Evolutionary conservation across 2,113 vertebrate genomes (phyloP), one percentile per base, ranked within the genome.

Genomic region (Sinocyclocheilus rhinocerous): DNA sequence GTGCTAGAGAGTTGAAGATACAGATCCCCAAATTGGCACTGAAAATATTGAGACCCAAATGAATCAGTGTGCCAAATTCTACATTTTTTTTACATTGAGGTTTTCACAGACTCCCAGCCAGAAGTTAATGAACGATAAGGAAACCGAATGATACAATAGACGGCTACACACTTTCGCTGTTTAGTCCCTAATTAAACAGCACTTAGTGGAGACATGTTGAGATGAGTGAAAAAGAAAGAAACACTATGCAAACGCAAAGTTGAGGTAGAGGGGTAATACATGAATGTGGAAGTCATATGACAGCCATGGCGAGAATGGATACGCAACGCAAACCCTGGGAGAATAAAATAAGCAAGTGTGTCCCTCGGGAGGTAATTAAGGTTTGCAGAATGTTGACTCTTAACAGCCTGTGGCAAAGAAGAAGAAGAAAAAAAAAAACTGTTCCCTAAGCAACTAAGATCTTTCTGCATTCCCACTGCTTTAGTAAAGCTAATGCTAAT

Each of bases 351-450:
- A 11, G 63, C 67, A 52, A 78, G 11, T 39, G 76, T 36, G 70
- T 85, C 63, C 86, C 65, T 78, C 5, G 52, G 24, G 76, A 85
- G 67, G 39, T 80, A 86, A 87, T 87, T 89, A 84, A 69, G 76
- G 45, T 20, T 67, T 45, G 63, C 59, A 70, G 59, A 69, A 57
- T 50, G 88, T 76, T 85, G 73, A 79, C 59, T 85, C 45, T 76
- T 86, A 76, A 86, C 61, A 36, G 75, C 61, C 72, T 52, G 87
- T 78, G 78, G 72, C 42, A 79, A 65, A 85, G 45, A 33, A 33
- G 5, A 13, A 48, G 10, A 55, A 8, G 2, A 20, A 7, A 1
- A 52, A 22, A 5, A 1, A 69, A 50, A 85, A 33, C 33, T 5
- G 22, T 77, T 78, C 84, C 61, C 75, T 52, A 55, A 57, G 84